A percentile compares a stretch with the other conserved stretches of the same genome.
Evolutionary conservation across 2,113 vertebrate species (phyloP).

Genomic region (Petromus typicus): DNA sequence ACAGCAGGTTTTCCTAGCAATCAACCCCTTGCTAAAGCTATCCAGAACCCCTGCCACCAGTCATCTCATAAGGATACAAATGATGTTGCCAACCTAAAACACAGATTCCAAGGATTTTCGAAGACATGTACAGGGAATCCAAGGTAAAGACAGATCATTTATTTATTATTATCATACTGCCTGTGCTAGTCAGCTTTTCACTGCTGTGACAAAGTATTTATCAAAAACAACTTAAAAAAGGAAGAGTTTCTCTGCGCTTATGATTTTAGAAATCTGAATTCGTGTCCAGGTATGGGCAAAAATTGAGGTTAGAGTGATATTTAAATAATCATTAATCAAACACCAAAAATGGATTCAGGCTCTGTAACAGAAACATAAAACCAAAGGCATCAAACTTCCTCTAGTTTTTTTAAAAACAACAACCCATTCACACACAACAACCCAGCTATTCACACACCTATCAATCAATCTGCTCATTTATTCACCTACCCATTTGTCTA

Average conservation of each 20-base stretch:
- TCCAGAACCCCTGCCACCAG: background rate
- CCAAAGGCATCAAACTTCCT: background rate
- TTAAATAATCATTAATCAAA: background rate
- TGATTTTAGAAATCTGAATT: background rate
- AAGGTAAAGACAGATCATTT: background rate
- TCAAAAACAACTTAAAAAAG: background rate
- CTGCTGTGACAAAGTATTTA: background rate
- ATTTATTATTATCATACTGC: background rate
- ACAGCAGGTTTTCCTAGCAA: background rate
- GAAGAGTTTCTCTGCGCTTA: background rate
- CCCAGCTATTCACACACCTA: no score
- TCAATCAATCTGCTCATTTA: no score
- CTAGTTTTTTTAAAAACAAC: background rate
- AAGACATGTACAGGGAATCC: background rate
- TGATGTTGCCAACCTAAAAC: background rate
- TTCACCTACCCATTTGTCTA: background rate
- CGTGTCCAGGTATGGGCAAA: background rate
- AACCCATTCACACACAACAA: background rate
- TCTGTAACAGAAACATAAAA: background rate
- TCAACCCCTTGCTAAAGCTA: background rate
- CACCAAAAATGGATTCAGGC: background rate
- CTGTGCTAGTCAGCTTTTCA: background rate
- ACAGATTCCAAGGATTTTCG: background rate
- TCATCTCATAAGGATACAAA: background rate
- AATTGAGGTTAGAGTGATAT: background rate